phyloP scores from a whole-genome alignment of 23 tunicate genomes.

The Ciona savignyi region DNA sequence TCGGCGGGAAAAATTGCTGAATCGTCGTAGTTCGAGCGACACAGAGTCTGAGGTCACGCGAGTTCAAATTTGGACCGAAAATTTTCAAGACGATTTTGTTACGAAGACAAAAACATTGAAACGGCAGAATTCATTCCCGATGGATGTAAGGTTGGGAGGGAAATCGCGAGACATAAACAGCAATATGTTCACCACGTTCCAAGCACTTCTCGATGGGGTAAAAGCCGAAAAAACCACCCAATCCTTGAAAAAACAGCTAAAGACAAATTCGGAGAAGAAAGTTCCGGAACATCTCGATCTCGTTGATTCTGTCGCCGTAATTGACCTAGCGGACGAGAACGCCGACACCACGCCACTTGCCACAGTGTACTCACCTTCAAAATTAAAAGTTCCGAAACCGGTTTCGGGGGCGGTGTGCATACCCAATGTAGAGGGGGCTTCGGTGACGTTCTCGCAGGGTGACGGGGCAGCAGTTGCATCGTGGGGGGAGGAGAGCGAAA shows the following conservation, averaged over 20 bases:
- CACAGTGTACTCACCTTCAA: too few relatives aligned
- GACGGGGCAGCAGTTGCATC: constrained; percentile 3
- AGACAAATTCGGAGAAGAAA: background rate
- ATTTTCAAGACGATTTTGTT: too few relatives aligned
- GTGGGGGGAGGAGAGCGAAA: constrained; percentile 11
- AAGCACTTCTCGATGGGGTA: constrained; percentile 1
- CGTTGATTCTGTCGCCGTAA: background rate
- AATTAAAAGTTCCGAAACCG: background rate
- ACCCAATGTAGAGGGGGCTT: constrained; percentile 6
- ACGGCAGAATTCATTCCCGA: background rate
- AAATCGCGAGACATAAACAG: constrained; percentile 14
- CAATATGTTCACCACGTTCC: constrained; percentile 22
- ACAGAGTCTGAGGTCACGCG: too few relatives aligned
- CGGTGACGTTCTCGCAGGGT: constrained; percentile 7
- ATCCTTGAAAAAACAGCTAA: background rate
- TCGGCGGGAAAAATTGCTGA: too few relatives aligned
- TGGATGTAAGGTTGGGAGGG: background rate
- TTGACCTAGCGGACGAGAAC: background rate
- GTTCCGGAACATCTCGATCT: background rate
- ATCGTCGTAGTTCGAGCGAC: background rate
- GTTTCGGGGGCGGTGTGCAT: background rate
- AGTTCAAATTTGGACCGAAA: too few relatives aligned
- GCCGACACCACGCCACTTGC: background rate
- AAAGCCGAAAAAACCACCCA: background rate
- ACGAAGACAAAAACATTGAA: too few relatives aligned